A percentile compares a stretch with the other conserved stretches of the same genome.
Evolutionary conservation across 23 tunicate species (phyloP).

Genomic region (Trididemnum clinides): DNA sequence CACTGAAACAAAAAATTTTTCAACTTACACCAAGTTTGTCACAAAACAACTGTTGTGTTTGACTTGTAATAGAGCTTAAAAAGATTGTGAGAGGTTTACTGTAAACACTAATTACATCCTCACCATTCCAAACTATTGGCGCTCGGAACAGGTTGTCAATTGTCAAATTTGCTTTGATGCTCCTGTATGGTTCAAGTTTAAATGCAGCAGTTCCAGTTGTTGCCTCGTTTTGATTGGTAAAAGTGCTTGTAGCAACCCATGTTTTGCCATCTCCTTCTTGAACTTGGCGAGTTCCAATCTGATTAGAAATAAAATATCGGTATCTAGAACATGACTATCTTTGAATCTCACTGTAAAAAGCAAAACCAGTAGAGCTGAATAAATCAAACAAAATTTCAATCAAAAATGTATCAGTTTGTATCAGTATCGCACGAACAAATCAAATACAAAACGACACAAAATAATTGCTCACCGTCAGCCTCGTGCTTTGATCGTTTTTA

Average conservation of each 20-base stretch:
- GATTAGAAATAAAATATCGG: neutral
- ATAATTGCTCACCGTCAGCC: neutral
- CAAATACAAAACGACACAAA: no score
- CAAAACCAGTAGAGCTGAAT: no score
- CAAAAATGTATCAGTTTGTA: no score
- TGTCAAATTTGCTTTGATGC: neutral
- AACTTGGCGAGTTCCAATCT: neutral
- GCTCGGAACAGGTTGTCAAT: slow-evolving; percentile 17
- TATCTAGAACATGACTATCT: no score
- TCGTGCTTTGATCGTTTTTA: neutral
- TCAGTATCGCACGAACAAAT: no score
- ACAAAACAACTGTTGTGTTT: no score
- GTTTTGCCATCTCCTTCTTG: neutral
- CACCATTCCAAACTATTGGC: slow-evolving; percentile 24
- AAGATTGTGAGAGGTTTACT: no score
- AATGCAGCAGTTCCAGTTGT: slow-evolving; percentile 14
- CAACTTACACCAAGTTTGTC: no score
- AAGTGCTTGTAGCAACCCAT: neutral
- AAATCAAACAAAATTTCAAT: no score
- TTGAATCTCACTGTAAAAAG: no score
- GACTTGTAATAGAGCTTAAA: no score
- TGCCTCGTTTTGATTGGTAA: slow-evolving; percentile 35
- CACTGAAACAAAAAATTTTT: slow-evolving; percentile 35
- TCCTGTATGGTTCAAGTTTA: slow-evolving; percentile 26
- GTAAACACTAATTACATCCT: no score